Base-by-base conservation (phyloP, 2,888 invertebrate species). In the Andrena haemorrhoa region DNA sequence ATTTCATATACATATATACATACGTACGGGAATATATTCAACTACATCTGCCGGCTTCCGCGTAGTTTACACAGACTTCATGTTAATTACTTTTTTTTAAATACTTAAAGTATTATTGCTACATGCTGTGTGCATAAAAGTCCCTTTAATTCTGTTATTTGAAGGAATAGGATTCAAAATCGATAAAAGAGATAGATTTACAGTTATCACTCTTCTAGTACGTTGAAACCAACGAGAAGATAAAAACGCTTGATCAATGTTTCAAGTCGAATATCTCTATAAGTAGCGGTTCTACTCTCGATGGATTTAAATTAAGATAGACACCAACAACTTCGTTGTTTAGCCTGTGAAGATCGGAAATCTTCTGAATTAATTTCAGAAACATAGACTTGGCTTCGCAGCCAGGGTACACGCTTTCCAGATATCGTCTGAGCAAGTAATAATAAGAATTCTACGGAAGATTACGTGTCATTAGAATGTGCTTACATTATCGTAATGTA, bases 181-280 rank as follows among this genome's bases (percentile, higher is more conserved):
- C 41, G 51, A 66, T 49, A n/a, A 65, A 51, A 35, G 47, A 65
- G 29, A 20, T 64, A 41, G 41, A 41, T 41, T 41, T 35, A 53
- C 4, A n/a, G 26, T 75, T 60, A 33, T 26, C 35, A 2, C n/a
- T 8, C 29, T 47, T 58, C 5, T 26, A 20, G n/a, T 58, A 75
- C 41, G 8, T 29, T 58, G 49, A 31, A 56, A 10, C 56, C 23
- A 20, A n/a, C 12, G 26, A 12, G n/a, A 73, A 23, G 12, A 51
- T 73, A 65, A 68, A 69, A 41, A 60, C 53, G 49, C 47, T 47
- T 5, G n/a, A 82, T 91, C 87, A 93, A 84, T 92, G 96, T 92
- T 98, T 98, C 82, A 99, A 95, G 95, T 99, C 98, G 91, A 99
- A 98, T 92, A 99, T 98, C 95, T 99, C 99, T 93, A 98, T 97